Evolutionary conservation across 92 coral and sea anemone genomes (phyloP).

Genomic region (Blastomussa wellsi): DNA sequence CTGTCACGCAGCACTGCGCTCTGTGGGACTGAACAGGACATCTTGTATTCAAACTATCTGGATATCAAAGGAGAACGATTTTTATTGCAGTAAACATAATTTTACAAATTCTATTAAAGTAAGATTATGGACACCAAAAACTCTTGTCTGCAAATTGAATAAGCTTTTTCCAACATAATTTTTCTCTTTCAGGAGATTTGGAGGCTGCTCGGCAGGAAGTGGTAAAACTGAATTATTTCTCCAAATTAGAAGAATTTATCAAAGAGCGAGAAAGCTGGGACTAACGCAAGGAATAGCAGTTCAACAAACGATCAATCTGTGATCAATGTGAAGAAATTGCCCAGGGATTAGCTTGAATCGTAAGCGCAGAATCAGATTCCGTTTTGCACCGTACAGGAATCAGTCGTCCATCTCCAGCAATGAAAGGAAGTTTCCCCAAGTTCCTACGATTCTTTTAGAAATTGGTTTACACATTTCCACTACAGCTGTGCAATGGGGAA

Average conservation of each 20-base stretch:
- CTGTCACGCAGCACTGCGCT: no score
- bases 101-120: no score
- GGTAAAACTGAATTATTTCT: constrained; percentile 73
- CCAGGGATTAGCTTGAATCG: not conserved
- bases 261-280: constrained; percentile 51
- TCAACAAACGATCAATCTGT: no score
- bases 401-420: not conserved
- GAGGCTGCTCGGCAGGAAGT: constrained; percentile 69
- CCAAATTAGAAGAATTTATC: constrained; percentile 75
- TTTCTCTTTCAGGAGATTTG: constrained; percentile 62
- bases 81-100: no score
- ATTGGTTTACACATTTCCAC: not conserved
- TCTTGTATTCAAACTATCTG: no score
- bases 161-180: not conserved
- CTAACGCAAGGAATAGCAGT: not conserved
- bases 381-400: not conserved
- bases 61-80: no score
- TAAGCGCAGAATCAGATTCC: not conserved
- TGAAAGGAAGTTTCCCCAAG: not conserved
- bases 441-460: not conserved
- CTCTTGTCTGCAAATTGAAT: not conserved
- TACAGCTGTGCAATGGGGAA: not conserved
- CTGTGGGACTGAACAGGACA: no score
- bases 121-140: no score
- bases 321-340: not conserved